A percentile compares a stretch with the other conserved stretches of the same genome.
Evolutionary conservation across 2,113 vertebrate species (phyloP).

Genomic region (Passer domesticus): DNA sequence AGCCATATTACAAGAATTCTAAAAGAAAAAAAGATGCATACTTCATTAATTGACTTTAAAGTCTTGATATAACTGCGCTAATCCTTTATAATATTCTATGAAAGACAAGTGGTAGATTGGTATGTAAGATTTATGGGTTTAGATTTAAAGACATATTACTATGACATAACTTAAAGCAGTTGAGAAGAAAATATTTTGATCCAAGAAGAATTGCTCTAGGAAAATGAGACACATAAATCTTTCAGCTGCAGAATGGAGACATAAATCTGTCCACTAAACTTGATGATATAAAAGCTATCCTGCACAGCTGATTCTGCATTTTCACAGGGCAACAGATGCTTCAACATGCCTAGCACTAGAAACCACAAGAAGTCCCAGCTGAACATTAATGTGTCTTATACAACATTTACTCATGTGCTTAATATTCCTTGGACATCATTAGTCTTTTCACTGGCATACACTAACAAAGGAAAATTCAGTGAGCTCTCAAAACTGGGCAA

Average conservation of each 20-base stretch:
- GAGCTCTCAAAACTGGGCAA: not conserved
- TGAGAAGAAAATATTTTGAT: slow-evolving; percentile 34
- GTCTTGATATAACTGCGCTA: not conserved
- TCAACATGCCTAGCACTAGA: not conserved
- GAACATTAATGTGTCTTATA: slow-evolving; percentile 6
- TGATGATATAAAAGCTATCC: slow-evolving; percentile 25
- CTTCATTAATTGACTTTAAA: not conserved
- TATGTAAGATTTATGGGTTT: not conserved
- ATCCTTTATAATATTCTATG: not conserved
- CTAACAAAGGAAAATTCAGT: not conserved
- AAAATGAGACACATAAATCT: slow-evolving; percentile 31
- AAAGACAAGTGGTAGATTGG: not conserved
- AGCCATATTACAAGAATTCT: not conserved
- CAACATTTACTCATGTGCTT: slow-evolving; percentile 11
- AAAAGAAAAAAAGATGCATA: not conserved
- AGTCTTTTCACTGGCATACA: not conserved
- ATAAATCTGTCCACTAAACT: slow-evolving; percentile 35
- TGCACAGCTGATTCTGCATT: slow-evolving; percentile 23
- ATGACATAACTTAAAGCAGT: not conserved
- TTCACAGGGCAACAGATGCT: slow-evolving; percentile 15
- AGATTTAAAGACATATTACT: not conserved
- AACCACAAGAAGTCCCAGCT: slow-evolving; percentile 12
- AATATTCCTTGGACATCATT: not conserved
- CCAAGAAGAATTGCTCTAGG: not conserved
- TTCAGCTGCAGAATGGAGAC: not conserved